Evolutionary conservation across 2,888 invertebrate genomes (phyloP), one percentile per base, ranked within the genome.

Genomic region (Herminia tarsipennalis): DNA sequence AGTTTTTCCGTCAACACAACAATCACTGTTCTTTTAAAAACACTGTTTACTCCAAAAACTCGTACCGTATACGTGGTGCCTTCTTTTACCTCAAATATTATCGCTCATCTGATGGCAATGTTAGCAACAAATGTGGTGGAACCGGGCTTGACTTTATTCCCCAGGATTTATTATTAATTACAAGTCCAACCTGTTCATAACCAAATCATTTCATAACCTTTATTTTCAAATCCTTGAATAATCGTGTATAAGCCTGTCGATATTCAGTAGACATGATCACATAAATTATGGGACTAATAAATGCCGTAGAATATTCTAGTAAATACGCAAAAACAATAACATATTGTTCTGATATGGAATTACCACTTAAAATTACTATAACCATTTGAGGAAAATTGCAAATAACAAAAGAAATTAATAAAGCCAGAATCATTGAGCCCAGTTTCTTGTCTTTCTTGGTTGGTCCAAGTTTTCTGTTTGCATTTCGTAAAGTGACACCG

Each of bases 231-330:
- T 94, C 94, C 60, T 93, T 92, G 38, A 96, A 92, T 24, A 96
- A 93, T 16, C 94, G 94, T 70, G 94, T 95, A 79, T 98, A 98
- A 1, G 97, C 97, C 78, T 96, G 95, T 56, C 98, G 91, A 76
- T 98, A 98, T 73, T 97, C 98, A 73, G 95, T 96, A 70, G 97
- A 98, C 97, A 98, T 97, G 36, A 97, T 96, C 28, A 97, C 98
- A 77, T 98, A 98, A 70, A 98, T 97, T 20, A 98, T 94, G 0
- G 98, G 98, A 82, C 98, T 98, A 45, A 97, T 95, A 81, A 97
- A 98, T 5, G 97, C 95, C 2, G 97, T 95, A 59, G 96, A 86
- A 78, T 97, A 98, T 56, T 97, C 92, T 61, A 97, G 90, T 6
- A 98, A 89, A 76, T 97, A 97, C 17, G 96, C 95, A 43, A 96